Percentiles rank a stretch among this genome's conserved stretches.
Evolutionary conservation across 2,113 vertebrate species (phyloP).

Genomic region (Myotis davidii): DNA sequence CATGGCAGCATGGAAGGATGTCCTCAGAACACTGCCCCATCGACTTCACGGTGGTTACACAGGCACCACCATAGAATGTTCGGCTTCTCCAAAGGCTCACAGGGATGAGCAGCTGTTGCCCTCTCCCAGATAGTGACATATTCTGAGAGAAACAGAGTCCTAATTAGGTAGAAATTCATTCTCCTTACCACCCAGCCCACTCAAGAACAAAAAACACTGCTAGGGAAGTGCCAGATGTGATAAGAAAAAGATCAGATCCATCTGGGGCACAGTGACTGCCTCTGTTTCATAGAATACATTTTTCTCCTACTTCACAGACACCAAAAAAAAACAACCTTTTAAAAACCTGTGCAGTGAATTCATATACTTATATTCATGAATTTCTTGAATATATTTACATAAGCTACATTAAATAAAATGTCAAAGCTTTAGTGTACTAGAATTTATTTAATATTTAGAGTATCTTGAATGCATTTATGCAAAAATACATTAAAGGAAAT

Average conservation of each 20-base stretch:
- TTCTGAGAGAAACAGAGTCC: slow-evolving; percentile 70
- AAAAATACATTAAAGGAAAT: slow-evolving; percentile 8
- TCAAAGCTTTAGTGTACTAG: background rate
- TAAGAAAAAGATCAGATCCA: background rate
- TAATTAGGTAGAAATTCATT: slow-evolving; percentile 23
- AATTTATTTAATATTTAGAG: background rate
- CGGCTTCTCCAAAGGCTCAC: slow-evolving; percentile 56
- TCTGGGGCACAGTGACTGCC: background rate
- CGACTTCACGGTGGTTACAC: slow-evolving; percentile 28
- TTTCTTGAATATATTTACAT: slow-evolving; percentile 18
- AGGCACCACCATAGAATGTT: slow-evolving; percentile 57
- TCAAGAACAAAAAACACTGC: slow-evolving; percentile 61
- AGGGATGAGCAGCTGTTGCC: slow-evolving; percentile 72
- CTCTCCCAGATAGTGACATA: slow-evolving; percentile 53
- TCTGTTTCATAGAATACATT: background rate
- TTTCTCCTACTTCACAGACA: background rate
- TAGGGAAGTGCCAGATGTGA: background rate
- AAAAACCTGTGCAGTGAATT: background rate
- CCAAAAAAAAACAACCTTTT: background rate
- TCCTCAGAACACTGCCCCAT: background rate
- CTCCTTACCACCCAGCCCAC: background rate
- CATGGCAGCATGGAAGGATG: background rate
- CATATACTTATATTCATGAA: background rate
- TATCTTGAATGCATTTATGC: background rate
- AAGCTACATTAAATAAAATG: background rate